Evolutionary conservation across 2,888 invertebrate genomes (phyloP).

Genomic region (Phortica magna): DNA sequence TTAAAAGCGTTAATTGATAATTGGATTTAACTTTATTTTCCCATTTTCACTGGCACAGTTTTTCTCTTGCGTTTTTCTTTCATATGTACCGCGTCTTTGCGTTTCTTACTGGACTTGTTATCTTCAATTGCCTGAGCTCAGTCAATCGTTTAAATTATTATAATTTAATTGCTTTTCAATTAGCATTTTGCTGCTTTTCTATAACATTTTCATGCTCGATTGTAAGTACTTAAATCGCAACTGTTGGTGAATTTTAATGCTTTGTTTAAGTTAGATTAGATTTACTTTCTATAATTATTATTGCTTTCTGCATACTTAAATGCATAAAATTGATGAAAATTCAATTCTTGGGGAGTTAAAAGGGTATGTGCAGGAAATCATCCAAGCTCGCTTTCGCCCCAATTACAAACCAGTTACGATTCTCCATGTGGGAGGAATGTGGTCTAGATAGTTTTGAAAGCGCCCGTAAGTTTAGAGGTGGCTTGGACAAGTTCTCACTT

Average conservation of each 20-base stretch:
- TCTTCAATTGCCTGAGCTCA: slow-evolving; percentile 68
- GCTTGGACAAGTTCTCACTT: too few relatives aligned
- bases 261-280: slow-evolving; percentile 3
- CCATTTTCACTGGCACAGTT: slow-evolving; percentile 68
- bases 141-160: slow-evolving; percentile 68
- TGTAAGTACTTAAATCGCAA: not conserved
- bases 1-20: slow-evolving; percentile 33
- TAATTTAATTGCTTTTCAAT: slow-evolving; percentile 68
- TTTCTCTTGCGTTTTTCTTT: slow-evolving; percentile 45
- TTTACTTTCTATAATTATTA: not conserved
- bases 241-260: not conserved
- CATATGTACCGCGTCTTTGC: not conserved
- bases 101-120: slow-evolving; percentile 26
- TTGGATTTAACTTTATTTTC: slow-evolving; percentile 37
- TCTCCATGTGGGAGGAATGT: too few relatives aligned
- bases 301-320: too few relatives aligned
- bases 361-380: too few relatives aligned
- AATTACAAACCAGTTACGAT: too few relatives aligned
- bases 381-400: too few relatives aligned
- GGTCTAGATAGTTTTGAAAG: too few relatives aligned
- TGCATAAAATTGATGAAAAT: too few relatives aligned
- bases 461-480: too few relatives aligned
- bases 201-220: slow-evolving; percentile 2
- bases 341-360: too few relatives aligned
- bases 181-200: slow-evolving; percentile 46